Conservation (phyloP, 2,113 vertebrate genomes). For the Tenebrosternarchus preto region DNA sequence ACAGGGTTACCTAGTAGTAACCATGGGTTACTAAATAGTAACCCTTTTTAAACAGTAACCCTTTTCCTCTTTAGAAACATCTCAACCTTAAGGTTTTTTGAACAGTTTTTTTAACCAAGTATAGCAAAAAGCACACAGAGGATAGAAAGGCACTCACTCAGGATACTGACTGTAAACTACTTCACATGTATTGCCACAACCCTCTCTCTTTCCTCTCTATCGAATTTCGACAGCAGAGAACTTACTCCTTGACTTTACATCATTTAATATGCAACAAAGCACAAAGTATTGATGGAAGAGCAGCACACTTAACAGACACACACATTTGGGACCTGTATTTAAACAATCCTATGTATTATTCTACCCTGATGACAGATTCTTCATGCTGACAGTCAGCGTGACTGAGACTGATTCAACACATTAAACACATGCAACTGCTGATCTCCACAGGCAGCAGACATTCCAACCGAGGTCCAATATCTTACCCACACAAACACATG, state of each 20-base stretch:
- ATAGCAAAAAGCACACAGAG: no score
- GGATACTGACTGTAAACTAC: constrained; percentile 88
- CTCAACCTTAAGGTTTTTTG: no score
- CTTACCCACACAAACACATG: constrained; percentile 11
- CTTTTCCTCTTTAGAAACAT: no score
- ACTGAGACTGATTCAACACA: not conserved
- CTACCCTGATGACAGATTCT: not conserved
- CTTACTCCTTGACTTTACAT: not conserved
- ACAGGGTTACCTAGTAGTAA: no score
- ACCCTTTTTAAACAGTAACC: no score
- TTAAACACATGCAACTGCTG: not conserved
- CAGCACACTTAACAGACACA: constrained; percentile 10
- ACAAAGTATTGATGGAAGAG: not conserved
- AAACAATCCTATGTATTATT: not conserved
- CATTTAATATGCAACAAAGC: constrained; percentile 1
- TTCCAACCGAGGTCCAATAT: not conserved
- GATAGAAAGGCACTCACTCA: constrained; percentile 79
- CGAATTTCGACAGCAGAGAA: not conserved
- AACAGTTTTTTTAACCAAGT: no score
- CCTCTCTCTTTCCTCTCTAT: constrained; percentile 80
- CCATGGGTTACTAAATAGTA: no score
- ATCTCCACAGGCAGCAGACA: not conserved
- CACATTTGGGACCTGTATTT: not conserved
- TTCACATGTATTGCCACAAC: constrained; percentile 90
- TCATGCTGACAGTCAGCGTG: not conserved